Evolutionary conservation across 2,797 vertebrate species (phyloP), one percentile per base, ranked within the genome.

Genomic region (Amazona ochrocephala): DNA sequence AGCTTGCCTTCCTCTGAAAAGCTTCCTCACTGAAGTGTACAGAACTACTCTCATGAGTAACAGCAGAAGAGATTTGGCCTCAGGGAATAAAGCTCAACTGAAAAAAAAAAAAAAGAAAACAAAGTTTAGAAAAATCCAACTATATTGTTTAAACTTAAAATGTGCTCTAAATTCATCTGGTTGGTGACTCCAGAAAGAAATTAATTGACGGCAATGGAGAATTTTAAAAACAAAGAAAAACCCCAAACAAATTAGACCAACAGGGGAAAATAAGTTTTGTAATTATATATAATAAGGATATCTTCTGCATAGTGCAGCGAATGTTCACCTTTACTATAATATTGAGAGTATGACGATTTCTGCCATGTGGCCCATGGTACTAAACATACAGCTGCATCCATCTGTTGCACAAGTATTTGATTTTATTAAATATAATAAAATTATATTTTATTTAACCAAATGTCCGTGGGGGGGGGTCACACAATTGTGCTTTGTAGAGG

Each of bases 121-220:
- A 83, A 89, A 84, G 8, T 66, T 86, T 66, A 7, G 73, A 94
- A 90, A 93, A 71, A 88, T 29, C 3, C 47, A 89, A 9, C 88
- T 76, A 58, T 24, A 30, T 73, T 68, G 93, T 94, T 93, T 67
- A 60, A 91, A 83, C 47, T 79, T 84, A 50, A 89, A 89, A 93
- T 77, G 18, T 90, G 90, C 21, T 97, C 83, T 94, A 94, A 87
- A 96, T 96, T 97, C 77, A 95, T 87, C 91, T 93, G 87, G 56
- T 73, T 90, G 53, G 56, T 93, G 86, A 94, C 78, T 94, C 89
- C 58, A 90, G 83, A 87, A 18, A 89, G 71, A 77, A 95, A 61
- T 30, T 94, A 95, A 96, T 96, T 96, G 94, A 93, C 87, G 42
- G 32, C 80, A 94, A 68, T 2, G 5, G 64, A 94, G 83, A 94